Base-by-base conservation (phyloP, 1,140 invertebrate species). In the Scaptomyza hsui region DNA sequence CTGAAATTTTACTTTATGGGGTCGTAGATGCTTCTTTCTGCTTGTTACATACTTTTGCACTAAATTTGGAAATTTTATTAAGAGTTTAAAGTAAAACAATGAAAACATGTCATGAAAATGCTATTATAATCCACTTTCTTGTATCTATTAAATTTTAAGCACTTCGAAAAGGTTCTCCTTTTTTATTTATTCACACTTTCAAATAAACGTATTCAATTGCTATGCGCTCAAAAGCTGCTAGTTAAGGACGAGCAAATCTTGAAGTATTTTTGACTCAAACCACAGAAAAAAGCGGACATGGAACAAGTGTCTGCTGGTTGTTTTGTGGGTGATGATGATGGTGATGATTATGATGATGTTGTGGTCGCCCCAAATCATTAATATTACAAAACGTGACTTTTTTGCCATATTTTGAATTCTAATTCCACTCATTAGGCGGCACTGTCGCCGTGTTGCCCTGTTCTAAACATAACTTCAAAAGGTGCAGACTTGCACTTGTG, bases 381-480 rank as follows among this genome's bases (percentile, higher is more conserved):
- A 86, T 86, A 81, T 72, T 57, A 86, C 61, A 81, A 85, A 85
- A 85, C 81, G 81, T 85, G 81, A 85, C 81, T 85, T 85, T 85
- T 85, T 85, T 85, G 81, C 81, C 81, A 86, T 85, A 86, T 86
- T 83, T 85, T 80, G 62, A 85, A 85, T 85, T 78, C 81, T 85
- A 85, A 85, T 85, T 85, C 69, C 81, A 86, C 81, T 85, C 81
- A 85, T 85, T 85, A 85, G 81, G 69, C 60, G 49, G 53, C 70
- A 68, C 55, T 56, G 75, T 68, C 67, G 60, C 69, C 63, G 56
- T 29, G 26, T 56, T 78, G 77, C 74, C 72, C 51, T 86, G 60
- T 86, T 81, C 81, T 85, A 85, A 86, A 81, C 81, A 85, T 85
- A 85, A 85, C 81, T 85, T 85, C 81, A 85, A 85, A 81, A 85